phyloP scores from a whole-genome alignment of 2,888 invertebrate genomes.

The Pseudolycoriella hygida region DNA sequence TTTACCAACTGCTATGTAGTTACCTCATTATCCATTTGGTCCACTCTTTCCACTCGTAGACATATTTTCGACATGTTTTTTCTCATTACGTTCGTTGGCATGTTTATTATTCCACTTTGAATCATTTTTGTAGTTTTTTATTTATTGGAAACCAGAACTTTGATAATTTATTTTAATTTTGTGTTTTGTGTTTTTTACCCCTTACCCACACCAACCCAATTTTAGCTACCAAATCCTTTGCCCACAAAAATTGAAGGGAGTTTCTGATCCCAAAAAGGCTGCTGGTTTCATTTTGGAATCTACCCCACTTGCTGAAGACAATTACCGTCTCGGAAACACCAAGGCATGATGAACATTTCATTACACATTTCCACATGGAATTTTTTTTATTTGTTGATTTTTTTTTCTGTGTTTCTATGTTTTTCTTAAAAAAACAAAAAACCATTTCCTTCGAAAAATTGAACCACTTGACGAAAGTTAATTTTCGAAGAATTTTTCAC shows the following conservation, averaged over 20 bases:
- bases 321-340: constrained; percentile 94
- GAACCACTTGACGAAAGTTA: too few species aligned
- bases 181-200: constrained; percentile 8
- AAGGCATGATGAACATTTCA: constrained; percentile 59
- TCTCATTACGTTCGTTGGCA: too few species aligned
- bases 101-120: too few species aligned
- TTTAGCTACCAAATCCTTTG: constrained; percentile 89
- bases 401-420: constrained; percentile 5
- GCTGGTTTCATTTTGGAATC: constrained; percentile 67
- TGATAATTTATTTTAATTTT: constrained; percentile 7
- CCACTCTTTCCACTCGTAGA: too few species aligned
- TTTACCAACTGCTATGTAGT: too few species aligned
- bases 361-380: background rate
- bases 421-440: constrained; percentile 9
- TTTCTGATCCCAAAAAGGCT: constrained; percentile 63
- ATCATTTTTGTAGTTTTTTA: too few species aligned
- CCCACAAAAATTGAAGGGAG: constrained; percentile 67
- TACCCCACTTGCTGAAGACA: constrained; percentile 72
- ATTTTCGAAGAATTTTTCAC: too few species aligned
- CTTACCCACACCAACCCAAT: constrained; percentile 3
- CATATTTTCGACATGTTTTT: too few species aligned
- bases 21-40: too few species aligned
- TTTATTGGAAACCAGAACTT: constrained; percentile 1
- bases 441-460: constrained; percentile 1
- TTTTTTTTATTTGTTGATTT: constrained; percentile 1